phyloP scores from a whole-genome alignment of 2,113 vertebrate species.

The Aspiorhynchus laticeps region DNA sequence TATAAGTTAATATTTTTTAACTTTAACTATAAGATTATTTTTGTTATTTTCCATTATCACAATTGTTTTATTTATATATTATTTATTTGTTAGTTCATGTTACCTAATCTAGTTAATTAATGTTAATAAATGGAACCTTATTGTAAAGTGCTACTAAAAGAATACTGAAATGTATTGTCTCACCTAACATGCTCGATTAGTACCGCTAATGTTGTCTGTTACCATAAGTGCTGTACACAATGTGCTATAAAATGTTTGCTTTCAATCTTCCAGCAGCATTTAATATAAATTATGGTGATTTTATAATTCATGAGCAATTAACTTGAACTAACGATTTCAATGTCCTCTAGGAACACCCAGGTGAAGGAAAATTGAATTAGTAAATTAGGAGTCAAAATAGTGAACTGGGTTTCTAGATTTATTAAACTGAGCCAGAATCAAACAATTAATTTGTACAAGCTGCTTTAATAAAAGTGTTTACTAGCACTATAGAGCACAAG shows the following conservation, averaged over 20 bases:
- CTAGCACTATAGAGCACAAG: not conserved
- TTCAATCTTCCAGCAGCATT: slow-evolving; percentile 1
- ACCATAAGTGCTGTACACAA: not conserved
- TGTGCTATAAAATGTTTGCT: not conserved
- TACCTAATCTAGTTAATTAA: not conserved
- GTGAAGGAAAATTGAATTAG: slow-evolving; percentile 11
- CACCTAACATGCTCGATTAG: not conserved
- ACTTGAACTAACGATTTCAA: slow-evolving; percentile 5
- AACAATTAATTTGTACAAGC: not conserved
- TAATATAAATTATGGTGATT: not conserved
- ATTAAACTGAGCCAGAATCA: not conserved
- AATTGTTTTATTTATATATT: too few relatives aligned
- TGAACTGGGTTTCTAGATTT: not conserved
- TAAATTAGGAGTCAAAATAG: not conserved
- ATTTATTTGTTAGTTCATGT: too few relatives aligned
- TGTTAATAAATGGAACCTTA: not conserved
- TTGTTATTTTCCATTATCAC: too few relatives aligned
- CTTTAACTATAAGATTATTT: too few relatives aligned
- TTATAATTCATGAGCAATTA: slow-evolving; percentile 17
- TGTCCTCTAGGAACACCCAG: slow-evolving; percentile 21
- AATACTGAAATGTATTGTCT: not conserved
- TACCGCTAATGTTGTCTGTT: not conserved
- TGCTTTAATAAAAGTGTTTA: slow-evolving; percentile 12
- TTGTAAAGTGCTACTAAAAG: not conserved
- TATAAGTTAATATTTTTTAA: too few relatives aligned